phyloP scores from a whole-genome alignment of 2,888 invertebrate species.

The Caenorhabditis virilis region DNA sequence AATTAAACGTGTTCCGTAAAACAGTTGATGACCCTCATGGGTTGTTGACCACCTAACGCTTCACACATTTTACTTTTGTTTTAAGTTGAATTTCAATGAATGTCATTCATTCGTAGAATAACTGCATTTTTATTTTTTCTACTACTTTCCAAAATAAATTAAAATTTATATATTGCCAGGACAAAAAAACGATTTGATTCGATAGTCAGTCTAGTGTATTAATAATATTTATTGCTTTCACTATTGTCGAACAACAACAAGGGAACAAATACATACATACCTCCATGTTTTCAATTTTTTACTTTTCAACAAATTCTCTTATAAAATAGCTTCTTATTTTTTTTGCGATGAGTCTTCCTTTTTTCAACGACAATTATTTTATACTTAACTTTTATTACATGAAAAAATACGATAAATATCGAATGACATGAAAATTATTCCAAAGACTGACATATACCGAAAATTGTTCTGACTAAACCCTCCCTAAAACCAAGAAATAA shows the following conservation, averaged over 20 bases:
- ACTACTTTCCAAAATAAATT: background rate
- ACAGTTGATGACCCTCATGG: conserved; percentile 29
- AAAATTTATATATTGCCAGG: background rate
- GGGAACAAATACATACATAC: too few species aligned
- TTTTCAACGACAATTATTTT: too few species aligned
- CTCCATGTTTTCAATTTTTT: background rate
- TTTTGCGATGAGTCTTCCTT: too few species aligned
- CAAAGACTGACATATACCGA: too few species aligned
- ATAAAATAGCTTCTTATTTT: conserved; percentile 9
- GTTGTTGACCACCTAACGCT: conserved; percentile 31
- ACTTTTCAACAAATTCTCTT: background rate
- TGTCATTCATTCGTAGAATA: too few species aligned
- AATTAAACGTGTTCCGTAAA: conserved; percentile 35
- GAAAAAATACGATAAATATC: too few species aligned
- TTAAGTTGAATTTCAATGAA: too few species aligned
- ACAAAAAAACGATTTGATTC: background rate
- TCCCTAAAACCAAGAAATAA: too few species aligned
- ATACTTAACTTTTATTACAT: too few species aligned
- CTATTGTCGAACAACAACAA: background rate
- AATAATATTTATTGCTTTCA: too few species aligned
- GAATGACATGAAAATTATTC: too few species aligned
- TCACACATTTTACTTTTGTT: conserved; percentile 20
- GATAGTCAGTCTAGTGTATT: background rate
- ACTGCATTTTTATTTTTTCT: background rate
- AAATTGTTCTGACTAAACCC: too few species aligned